Percentiles rank a stretch among this genome's conserved stretches.
These are phyloP conservation scores for Coptotermes formosanus DNA, from an alignment of 1,140 invertebrate species.

Conservation along the genomic window DNA sequence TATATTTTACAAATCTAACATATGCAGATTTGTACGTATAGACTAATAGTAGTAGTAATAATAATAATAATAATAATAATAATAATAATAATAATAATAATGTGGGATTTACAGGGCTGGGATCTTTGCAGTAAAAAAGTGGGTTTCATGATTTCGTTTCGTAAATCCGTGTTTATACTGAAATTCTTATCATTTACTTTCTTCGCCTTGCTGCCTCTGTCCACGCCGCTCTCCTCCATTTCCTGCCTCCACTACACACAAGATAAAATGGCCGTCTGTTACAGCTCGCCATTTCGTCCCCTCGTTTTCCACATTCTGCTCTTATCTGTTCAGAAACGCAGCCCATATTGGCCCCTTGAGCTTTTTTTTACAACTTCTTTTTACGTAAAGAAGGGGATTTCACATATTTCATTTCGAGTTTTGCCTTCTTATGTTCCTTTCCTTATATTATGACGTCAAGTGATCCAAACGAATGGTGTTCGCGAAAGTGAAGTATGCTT, in stretches of 20 bases:
- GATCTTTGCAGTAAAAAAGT: no score
- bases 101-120: no score
- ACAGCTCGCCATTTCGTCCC: not conserved
- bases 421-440: not conserved
- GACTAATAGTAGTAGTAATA: no score
- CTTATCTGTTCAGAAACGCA: not conserved
- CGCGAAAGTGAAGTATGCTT: not conserved
- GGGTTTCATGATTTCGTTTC: no score
- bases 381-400: constrained; percentile 16
- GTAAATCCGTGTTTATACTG: not conserved
- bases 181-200: not conserved
- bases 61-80: no score
- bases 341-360: constrained; percentile 7
- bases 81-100: no score
- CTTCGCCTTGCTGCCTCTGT: not conserved
- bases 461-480: not conserved
- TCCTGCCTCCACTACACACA: not conserved
- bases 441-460: not conserved
- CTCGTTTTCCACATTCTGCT: not conserved
- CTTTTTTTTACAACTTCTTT: constrained; percentile 7
- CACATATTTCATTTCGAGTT: constrained; percentile 16
- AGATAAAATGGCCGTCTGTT: constrained; percentile 15
- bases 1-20: no score
- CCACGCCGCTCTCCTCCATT: not conserved
- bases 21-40: no score